Percentiles rank a stretch among this genome's conserved stretches.
These are phyloP conservation scores for Myrmecophaga tridactyla DNA, from an alignment of 2,113 vertebrate species.

Conservation along the genomic window DNA sequence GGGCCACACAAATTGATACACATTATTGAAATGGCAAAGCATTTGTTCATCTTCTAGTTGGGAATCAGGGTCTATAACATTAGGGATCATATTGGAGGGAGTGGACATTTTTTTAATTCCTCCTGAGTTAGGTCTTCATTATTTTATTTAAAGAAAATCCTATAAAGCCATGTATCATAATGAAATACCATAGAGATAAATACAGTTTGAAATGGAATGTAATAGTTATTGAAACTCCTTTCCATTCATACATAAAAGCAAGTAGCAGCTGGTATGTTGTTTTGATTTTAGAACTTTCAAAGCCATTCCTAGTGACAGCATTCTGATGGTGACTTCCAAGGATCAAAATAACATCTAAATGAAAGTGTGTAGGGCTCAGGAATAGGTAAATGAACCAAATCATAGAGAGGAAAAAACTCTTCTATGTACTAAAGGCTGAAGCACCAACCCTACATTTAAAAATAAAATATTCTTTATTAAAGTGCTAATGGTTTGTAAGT, in stretches of 20 bases:
- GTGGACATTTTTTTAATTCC: neutral
- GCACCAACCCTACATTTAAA: neutral
- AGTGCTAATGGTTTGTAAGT: neutral
- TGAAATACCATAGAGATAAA: neutral
- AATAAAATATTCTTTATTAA: neutral
- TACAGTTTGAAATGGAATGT: neutral
- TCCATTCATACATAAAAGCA: neutral
- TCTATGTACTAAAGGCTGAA: neutral
- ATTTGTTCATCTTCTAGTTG: neutral
- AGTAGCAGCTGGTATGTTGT: neutral
- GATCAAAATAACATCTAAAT: neutral
- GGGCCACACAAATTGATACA: neutral
- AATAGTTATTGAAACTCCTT: neutral
- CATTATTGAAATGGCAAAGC: neutral
- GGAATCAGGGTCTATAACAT: neutral
- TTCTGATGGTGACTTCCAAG: neutral
- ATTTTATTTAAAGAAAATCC: conserved; percentile 19
- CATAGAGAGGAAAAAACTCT: neutral
- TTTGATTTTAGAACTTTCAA: conserved; percentile 12
- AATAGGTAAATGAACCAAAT: neutral
- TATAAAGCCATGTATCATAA: neutral
- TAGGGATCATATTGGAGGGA: neutral
- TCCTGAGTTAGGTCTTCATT: neutral
- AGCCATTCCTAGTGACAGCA: neutral
- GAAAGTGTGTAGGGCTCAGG: neutral